Conservation (phyloP, 2,113 vertebrate species). For the Myocastor coypus region DNA sequence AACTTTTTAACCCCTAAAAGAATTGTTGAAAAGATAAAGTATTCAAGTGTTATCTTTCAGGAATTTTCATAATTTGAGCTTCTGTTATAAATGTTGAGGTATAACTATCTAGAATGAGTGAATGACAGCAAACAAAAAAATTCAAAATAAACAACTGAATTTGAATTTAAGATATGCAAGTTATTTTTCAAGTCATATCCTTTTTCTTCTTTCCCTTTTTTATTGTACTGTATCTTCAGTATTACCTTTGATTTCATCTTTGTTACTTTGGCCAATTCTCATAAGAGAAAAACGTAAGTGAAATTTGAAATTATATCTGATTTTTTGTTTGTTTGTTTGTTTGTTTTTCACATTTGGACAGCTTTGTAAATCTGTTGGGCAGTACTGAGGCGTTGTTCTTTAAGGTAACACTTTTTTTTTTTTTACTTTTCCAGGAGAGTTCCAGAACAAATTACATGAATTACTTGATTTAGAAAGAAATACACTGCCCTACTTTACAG, state of each 20-base stretch:
- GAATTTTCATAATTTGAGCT: slow-evolving; percentile 1
- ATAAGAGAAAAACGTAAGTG: neutral
- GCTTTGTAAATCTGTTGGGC: neutral
- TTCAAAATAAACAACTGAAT: neutral
- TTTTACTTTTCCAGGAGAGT: neutral
- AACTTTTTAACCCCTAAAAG: neutral
- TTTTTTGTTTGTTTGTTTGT: too few species aligned
- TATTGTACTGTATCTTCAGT: neutral
- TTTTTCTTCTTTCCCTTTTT: neutral
- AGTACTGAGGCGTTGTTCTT: neutral
- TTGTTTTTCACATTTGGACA: neutral
- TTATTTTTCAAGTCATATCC: neutral
- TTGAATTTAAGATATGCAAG: neutral
- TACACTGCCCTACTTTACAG: neutral
- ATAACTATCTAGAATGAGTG: neutral
- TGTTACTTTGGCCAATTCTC: neutral
- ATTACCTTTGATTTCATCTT: neutral
- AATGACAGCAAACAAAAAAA: neutral
- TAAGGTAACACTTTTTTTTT: neutral
- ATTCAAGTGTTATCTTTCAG: neutral
- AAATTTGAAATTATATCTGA: neutral
- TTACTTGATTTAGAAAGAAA: neutral
- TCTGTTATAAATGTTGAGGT: neutral
- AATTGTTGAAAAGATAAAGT: neutral
- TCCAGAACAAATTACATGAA: slow-evolving; percentile 7